These are phyloP conservation scores for Tiliacea citrago DNA, from an alignment of 2,888 invertebrate species.

Conservation along the genomic window DNA sequence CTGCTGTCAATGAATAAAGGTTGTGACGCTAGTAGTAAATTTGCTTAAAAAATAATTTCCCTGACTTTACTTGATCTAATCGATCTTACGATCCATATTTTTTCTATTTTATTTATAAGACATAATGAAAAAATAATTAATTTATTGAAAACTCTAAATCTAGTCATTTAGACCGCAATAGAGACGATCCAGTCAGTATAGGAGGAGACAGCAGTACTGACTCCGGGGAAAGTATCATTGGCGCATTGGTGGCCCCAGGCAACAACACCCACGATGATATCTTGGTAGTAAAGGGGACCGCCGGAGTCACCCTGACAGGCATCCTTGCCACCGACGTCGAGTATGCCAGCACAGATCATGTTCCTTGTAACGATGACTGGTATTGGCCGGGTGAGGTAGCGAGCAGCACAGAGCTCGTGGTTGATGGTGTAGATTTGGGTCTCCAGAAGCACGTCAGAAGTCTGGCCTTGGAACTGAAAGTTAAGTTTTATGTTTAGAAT, in stretches of 20 bases:
- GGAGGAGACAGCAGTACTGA: constrained; percentile 82
- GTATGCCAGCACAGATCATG: constrained; percentile 81
- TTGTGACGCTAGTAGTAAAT: too few species aligned
- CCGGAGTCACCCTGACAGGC: constrained; percentile 87
- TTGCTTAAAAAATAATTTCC: too few species aligned
- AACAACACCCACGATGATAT: constrained; percentile 83
- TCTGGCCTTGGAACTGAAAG: constrained; percentile 3
- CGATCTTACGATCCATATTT: not conserved
- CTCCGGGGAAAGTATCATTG: constrained; percentile 82
- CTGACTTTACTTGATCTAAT: not conserved
- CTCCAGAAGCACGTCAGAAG: constrained; percentile 24
- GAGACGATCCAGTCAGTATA: constrained; percentile 76
- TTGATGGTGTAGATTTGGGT: constrained; percentile 50
- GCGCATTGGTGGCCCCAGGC: constrained; percentile 88
- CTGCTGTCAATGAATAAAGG: too few species aligned
- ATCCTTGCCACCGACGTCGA: constrained; percentile 74
- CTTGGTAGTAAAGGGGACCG: constrained; percentile 83
- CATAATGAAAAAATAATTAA: not conserved
- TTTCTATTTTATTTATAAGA: not conserved
- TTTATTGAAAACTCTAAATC: constrained; percentile 2
- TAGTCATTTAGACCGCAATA: constrained; percentile 42
- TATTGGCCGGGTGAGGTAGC: constrained; percentile 23
- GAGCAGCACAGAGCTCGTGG: constrained; percentile 25
- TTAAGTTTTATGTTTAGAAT: not conserved
- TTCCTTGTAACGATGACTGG: constrained; percentile 70